Conservation (phyloP, 2,797 vertebrate species). For the Muraenolepis orangiensis region DNA sequence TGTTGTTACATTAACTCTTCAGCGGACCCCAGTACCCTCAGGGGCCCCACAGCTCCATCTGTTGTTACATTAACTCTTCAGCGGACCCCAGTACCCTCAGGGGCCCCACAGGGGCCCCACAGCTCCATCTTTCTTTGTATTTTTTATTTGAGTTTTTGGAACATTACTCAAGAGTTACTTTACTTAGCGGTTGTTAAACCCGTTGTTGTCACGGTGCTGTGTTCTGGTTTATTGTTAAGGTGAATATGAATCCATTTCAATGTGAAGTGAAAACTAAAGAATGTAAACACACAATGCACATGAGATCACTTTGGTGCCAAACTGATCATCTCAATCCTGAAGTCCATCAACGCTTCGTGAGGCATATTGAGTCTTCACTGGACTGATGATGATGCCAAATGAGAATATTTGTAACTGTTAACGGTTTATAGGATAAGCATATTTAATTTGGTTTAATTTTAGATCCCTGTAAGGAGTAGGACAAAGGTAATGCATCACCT, state of each 20-base stretch:
- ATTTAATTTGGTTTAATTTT: too few species aligned
- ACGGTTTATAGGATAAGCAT: constrained; percentile 54
- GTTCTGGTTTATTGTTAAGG: constrained; percentile 55
- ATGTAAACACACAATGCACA: constrained; percentile 6
- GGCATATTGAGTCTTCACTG: constrained; percentile 55
- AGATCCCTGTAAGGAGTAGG: constrained; percentile 43
- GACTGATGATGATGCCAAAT: constrained; percentile 72
- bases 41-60: constrained; percentile 23
- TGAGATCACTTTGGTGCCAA: constrained; percentile 63
- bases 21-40: constrained; percentile 57
- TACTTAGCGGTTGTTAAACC: too few species aligned
- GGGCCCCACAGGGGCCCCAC: constrained; percentile 25
- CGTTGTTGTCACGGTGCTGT: constrained; percentile 56
- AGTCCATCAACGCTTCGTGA: constrained; percentile 46
- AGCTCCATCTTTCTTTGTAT: constrained; percentile 19
- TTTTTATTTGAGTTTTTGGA: constrained; percentile 29
- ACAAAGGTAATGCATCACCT: constrained; percentile 28
- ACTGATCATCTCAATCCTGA: too few species aligned
- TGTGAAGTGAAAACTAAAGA: constrained; percentile 32
- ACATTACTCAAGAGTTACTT: too few species aligned
- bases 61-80: constrained; percentile 61
- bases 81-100: constrained; percentile 55
- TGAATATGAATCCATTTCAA: constrained; percentile 41
- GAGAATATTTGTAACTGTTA: constrained; percentile 52
- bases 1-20: constrained; percentile 52